Evolutionary conservation across 2,797 vertebrate species (phyloP).

Genomic region (Microctenopoma steveboyesi): DNA sequence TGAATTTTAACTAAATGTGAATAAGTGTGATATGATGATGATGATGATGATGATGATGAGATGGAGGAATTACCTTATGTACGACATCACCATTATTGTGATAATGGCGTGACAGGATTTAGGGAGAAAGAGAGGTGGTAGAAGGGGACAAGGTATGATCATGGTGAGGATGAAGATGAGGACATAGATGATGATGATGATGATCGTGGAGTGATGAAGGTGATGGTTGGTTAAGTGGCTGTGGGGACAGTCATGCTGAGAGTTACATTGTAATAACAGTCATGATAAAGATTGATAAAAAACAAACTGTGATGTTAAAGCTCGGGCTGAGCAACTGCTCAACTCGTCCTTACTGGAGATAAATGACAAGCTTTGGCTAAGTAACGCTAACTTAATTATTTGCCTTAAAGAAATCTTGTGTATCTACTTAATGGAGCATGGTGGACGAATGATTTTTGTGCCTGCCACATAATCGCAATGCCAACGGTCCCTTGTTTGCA

Average conservation of each 20-base stretch:
- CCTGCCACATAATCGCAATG: no score
- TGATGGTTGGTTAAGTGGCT: constrained; percentile 44
- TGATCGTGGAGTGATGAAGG: constrained; percentile 24
- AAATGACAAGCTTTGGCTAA: neutral
- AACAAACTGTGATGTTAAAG: neutral
- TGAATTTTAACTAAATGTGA: constrained; percentile 13
- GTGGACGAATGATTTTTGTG: no score
- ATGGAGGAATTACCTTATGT: constrained; percentile 33
- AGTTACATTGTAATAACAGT: constrained; percentile 21
- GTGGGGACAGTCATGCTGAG: constrained; percentile 31
- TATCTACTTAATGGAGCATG: no score
- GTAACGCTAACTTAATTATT: no score
- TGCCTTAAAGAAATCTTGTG: neutral
- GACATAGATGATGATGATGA: constrained; percentile 19
- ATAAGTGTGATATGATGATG: neutral
- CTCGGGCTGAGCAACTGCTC: no score
- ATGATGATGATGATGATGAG: no score
- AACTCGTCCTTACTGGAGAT: no score
- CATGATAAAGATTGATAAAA: neutral
- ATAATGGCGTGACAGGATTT: constrained; percentile 23
- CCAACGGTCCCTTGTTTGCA: no score
- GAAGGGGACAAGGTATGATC: constrained; percentile 11
- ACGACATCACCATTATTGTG: constrained; percentile 23
- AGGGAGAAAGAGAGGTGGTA: constrained; percentile 23
- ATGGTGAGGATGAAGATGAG: constrained; percentile 13